phyloP scores from a whole-genome alignment of 2,113 vertebrate genomes.

The Uria lomvia region DNA sequence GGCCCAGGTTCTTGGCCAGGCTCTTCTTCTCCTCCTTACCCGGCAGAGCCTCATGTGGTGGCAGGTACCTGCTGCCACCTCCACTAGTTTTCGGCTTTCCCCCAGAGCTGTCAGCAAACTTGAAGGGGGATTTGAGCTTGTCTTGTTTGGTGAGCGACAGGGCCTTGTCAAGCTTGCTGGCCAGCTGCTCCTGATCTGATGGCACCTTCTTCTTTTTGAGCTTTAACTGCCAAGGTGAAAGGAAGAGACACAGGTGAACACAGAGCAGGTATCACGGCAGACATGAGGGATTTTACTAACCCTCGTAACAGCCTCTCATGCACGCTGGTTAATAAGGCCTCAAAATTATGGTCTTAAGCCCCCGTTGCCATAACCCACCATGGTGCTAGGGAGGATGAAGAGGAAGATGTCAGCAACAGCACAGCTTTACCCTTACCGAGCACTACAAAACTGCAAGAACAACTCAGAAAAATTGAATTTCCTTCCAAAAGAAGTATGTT shows the following conservation, averaged over 20 bases:
- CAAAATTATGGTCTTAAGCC: neutral
- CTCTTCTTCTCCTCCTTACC: constrained; percentile 78
- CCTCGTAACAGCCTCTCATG: neutral
- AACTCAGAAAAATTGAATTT: neutral
- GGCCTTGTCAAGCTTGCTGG: constrained; percentile 90
- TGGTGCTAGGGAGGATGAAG: neutral
- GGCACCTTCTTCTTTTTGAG: constrained; percentile 83
- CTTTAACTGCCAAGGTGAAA: constrained; percentile 71
- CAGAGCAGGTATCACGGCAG: neutral
- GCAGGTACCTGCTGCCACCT: constrained; percentile 69
- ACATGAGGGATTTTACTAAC: neutral
- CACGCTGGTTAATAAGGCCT: neutral
- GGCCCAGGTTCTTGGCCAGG: constrained; percentile 76
- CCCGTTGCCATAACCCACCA: neutral
- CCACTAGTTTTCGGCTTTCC: constrained; percentile 71
- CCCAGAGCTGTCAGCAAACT: constrained; percentile 73
- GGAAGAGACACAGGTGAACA: constrained; percentile 25
- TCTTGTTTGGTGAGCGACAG: constrained; percentile 90
- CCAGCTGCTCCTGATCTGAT: constrained; percentile 91
- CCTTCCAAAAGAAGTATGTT: neutral
- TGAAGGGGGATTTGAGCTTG: constrained; percentile 83
- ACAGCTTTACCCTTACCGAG: neutral
- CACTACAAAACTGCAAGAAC: neutral
- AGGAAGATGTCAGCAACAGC: neutral
- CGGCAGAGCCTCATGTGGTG: constrained; percentile 67